Evolutionary conservation across 1,140 invertebrate species (phyloP).

Genomic region (Gryon sp.): DNA sequence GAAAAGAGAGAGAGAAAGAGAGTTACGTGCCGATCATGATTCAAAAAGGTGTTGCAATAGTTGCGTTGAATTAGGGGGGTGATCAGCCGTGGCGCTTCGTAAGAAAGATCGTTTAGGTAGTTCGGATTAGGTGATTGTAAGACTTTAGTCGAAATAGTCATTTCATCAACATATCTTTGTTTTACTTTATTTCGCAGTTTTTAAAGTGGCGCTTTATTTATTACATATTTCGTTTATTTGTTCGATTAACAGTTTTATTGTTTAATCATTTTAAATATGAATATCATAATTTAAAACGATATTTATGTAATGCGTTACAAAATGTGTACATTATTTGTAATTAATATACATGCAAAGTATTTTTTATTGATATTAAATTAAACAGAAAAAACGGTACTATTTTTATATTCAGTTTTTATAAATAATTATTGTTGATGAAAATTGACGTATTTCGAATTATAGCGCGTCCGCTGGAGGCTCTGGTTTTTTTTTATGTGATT

Average conservation of each 20-base stretch:
- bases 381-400: too few species aligned
- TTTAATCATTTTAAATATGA: too few species aligned
- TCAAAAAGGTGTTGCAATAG: slow-evolving; percentile 37
- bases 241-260: background rate
- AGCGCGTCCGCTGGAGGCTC: slow-evolving; percentile 26
- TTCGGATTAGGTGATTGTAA: slow-evolving; percentile 16
- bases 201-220: background rate
- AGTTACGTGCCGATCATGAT: slow-evolving; percentile 33
- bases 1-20: background rate
- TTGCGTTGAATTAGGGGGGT: slow-evolving; percentile 44
- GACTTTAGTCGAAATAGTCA: slow-evolving; percentile 2
- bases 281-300: too few species aligned
- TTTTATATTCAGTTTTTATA: too few species aligned
- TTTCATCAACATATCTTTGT: slow-evolving; percentile 19
- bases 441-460: background rate
- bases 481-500: slow-evolving; percentile 8
- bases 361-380: too few species aligned
- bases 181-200: background rate
- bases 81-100: slow-evolving; percentile 30
- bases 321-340: too few species aligned
- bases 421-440: slow-evolving; percentile 12
- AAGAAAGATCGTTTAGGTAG: slow-evolving; percentile 9
- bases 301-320: too few species aligned
- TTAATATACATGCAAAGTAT: too few species aligned
- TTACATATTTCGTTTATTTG: background rate